Evolutionary conservation across 2,797 vertebrate genomes (phyloP), one percentile per base, ranked within the genome.

Genomic region (Okamejei kenojei): DNA sequence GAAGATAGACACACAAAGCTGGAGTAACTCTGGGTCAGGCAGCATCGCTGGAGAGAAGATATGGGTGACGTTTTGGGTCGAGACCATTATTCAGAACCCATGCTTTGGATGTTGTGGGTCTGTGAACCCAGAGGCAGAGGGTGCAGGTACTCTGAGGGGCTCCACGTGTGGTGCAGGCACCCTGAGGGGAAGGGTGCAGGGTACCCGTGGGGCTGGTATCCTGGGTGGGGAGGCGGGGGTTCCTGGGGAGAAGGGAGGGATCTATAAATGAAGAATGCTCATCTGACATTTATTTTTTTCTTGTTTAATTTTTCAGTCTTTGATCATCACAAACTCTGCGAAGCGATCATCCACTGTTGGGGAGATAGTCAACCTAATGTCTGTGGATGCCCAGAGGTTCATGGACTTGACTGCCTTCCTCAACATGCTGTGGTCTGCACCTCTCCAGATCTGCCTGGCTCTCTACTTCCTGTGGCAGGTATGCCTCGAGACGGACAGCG

Each of bases 381-480:
- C 99, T 0, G 98, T 99, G 94, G 99, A 99, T 0, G 98, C 98
- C 0, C 98, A 99, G 13, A 96, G 97, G 79, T 98, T 99, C 96
- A 97, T 97, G 97, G 98, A 99, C 93, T 95, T 99, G 84, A 95
- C 96, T 94, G 96, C 97, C 76, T 99, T 98, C 96, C 96, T 99
- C 94, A 98, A 98, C 95, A 97, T 99, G 97, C 73, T 99, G 94
- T 99, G 98, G 98, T 99, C 99, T 21, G 97, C 98, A 0, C 99
- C 99, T 0, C 96, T 99, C 93, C 98, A 99, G 96, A 98, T 99
- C 93, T 93, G 96, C 93, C 96, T 99, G 93, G 98, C 99, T 0
- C 96, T 99, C 0, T 98, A 97, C 95, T 99, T 99, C 95, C 98
- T 99, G 61, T 99, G 98, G 98, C 94, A 98, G 98, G 99, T 99